A percentile compares a stretch with the other conserved stretches of the same genome.
Conservation (phyloP, 2,797 vertebrate genomes). For the Sandelia bainsii region DNA sequence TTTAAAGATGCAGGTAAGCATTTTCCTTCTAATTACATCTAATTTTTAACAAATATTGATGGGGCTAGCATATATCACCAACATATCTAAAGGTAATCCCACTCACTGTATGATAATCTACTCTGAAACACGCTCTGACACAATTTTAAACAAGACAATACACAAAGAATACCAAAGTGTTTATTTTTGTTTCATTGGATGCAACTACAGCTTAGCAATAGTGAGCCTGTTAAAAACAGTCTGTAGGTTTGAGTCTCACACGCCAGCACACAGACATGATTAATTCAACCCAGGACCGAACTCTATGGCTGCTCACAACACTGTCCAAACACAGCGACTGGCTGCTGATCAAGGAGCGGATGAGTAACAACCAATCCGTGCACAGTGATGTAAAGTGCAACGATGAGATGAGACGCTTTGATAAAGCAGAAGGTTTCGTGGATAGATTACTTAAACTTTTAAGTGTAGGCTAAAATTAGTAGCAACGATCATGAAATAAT, state of each 20-base stretch:
- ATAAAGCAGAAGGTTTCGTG: constrained; percentile 42
- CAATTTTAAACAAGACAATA: background rate
- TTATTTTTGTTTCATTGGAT: constrained; percentile 67
- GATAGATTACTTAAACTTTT: constrained; percentile 32
- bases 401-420: constrained; percentile 63
- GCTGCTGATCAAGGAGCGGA: constrained; percentile 12
- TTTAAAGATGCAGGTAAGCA: background rate
- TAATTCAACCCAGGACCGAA: constrained; percentile 18
- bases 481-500: constrained; percentile 64
- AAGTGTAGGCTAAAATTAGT: constrained; percentile 56
- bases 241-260: constrained; percentile 25
- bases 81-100: background rate
- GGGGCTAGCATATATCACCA: background rate
- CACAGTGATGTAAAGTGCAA: constrained; percentile 79
- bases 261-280: background rate
- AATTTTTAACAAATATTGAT: background rate
- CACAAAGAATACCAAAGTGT: constrained; percentile 62
- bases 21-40: background rate
- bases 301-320: constrained; percentile 57
- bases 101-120: background rate
- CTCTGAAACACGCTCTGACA: background rate
- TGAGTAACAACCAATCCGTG: constrained; percentile 48
- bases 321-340: constrained; percentile 43
- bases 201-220: constrained; percentile 62
- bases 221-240: constrained; percentile 53